Evolutionary conservation across 2,113 vertebrate genomes (phyloP).

Genomic region (Trichechus manatus): DNA sequence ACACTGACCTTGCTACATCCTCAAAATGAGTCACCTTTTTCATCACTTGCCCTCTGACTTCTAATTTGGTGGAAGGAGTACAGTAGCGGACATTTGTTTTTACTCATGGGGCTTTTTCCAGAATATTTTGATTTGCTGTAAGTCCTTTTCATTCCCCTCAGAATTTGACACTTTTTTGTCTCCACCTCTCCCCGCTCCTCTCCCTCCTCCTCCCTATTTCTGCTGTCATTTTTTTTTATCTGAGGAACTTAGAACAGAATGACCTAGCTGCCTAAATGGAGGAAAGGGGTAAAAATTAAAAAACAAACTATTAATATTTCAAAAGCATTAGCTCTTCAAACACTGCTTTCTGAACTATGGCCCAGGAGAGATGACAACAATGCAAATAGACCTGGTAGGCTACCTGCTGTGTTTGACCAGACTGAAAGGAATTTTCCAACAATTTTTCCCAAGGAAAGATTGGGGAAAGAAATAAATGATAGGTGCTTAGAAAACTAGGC

Average conservation of each 20-base stretch:
- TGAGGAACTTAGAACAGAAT: constrained; percentile 19
- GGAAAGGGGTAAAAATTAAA: background rate
- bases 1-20: background rate
- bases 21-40: background rate
- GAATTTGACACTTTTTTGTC: background rate
- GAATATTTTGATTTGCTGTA: constrained; percentile 17
- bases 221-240: background rate
- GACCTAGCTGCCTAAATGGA: background rate
- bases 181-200: background rate
- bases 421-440: constrained; percentile 27
- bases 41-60: background rate
- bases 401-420: background rate
- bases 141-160: background rate
- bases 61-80: background rate
- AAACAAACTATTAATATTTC: background rate
- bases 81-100: background rate
- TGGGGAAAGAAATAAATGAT: constrained; percentile 19
- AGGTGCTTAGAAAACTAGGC: background rate
- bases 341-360: background rate
- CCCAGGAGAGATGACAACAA: background rate
- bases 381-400: background rate
- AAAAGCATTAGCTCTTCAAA: constrained; percentile 15
- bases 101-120: background rate
- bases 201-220: background rate
- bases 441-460: background rate